Evolutionary conservation across 1,140 invertebrate genomes (phyloP), one percentile per base, ranked within the genome.

Genomic region (Mactra quadrangularis): DNA sequence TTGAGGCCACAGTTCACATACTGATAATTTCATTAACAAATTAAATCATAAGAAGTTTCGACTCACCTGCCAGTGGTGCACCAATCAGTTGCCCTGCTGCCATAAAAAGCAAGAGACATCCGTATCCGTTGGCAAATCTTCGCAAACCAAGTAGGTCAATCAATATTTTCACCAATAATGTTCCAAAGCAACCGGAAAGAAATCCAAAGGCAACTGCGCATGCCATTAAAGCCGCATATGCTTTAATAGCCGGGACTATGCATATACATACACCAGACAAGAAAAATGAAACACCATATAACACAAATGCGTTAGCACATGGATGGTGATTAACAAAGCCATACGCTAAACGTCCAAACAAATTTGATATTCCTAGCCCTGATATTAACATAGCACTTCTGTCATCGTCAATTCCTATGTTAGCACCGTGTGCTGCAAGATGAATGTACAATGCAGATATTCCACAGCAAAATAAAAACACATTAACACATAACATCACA

Each of bases 331-430:
- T 79, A 0, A 87, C 15, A 15, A 66, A 15, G 9, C 82, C 83
- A 45, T 84, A 85, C 6, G 33, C 33, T 25, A 89, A 60, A 0
- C 85, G 74, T 53, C 86, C 86, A 15, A 87, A 72, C 4, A 89
- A 84, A 66, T 92, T 92, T 9, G 90, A 83, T 3, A 91, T 86
- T 11, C 93, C 98, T 89, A 99, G 98, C 71, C 98, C 96, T 3
- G 98, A 98, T 15, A 99, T 91, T 52, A 99, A 93, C 91, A 97
- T 96, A 1, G 97, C 96, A 0, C 82, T 84, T 13, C 52, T 47
- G n/a, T 81, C 62, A 19, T 29, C 52, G 13, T 59, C 64, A 15
- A 68, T 27, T 13, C 76, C 85, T 27, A 41, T 82, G 3, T 33
- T 45, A 38, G 86, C 82, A 15, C 81, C 82, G 25, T 76, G 85